Percentiles rank a stretch among this genome's conserved stretches.
Conservation (phyloP, 2,888 invertebrate species). For the Leucozona laternaria region DNA sequence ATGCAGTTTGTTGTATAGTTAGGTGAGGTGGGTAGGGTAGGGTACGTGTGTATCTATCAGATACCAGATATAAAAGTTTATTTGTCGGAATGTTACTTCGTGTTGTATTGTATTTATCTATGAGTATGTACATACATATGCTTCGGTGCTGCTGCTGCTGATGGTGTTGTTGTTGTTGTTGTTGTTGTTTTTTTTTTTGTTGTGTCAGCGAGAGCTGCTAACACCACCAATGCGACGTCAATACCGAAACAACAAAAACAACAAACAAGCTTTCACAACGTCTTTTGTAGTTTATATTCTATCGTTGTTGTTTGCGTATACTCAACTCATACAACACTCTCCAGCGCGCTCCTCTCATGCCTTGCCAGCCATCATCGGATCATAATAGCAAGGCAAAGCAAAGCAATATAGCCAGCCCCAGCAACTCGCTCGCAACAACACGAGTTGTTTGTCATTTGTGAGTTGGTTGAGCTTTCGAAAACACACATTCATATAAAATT, state of each 20-base stretch:
- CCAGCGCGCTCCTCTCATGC: constrained; percentile 62
- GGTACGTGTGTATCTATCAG: constrained; percentile 1
- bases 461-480: constrained; percentile 77
- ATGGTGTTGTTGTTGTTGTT: constrained; percentile 24
- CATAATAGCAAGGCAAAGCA: constrained; percentile 10
- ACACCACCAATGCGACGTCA: constrained; percentile 57
- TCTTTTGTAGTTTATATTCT: constrained; percentile 56
- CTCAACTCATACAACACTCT: constrained; percentile 73
- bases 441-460: constrained; percentile 79
- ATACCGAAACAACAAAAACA: constrained; percentile 64
- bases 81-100: constrained; percentile 19
- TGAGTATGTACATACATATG: neutral
- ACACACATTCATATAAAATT: constrained; percentile 71
- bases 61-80: constrained; percentile 17
- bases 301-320: constrained; percentile 62
- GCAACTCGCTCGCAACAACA: constrained; percentile 74
- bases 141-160: neutral
- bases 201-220: constrained; percentile 34
- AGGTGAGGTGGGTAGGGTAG: neutral
- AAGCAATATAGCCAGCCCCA: constrained; percentile 58
- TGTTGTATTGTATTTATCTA: neutral
- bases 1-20: constrained; percentile 5
- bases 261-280: constrained; percentile 73
- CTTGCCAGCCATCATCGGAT: constrained; percentile 14
- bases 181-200: constrained; percentile 28